Conservation (phyloP, 2,113 vertebrate species). For the Lota lota region DNA sequence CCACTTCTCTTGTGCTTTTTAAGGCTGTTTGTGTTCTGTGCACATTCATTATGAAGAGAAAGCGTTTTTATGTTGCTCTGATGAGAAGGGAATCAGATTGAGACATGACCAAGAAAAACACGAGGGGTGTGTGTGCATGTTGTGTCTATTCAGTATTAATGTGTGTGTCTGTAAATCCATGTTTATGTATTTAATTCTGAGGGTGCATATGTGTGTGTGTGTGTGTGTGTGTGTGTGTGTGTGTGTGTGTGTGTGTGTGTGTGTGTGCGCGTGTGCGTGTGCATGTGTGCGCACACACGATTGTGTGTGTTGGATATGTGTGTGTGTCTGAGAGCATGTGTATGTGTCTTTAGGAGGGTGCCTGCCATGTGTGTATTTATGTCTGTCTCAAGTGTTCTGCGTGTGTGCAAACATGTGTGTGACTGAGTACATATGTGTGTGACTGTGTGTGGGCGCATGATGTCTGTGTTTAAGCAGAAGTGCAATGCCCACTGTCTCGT, state of each 20-base stretch:
- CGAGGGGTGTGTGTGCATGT: constrained; percentile 23
- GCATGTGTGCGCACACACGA: constrained; percentile 14
- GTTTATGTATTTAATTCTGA: background rate
- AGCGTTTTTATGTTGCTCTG: constrained; percentile 41
- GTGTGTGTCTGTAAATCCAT: background rate
- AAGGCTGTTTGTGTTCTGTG: constrained; percentile 29
- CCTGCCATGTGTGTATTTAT: background rate
- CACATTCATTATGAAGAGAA: constrained; percentile 49
- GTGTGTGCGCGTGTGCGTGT: constrained; percentile 4
- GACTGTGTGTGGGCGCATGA: constrained; percentile 9
- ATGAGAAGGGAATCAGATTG: constrained; percentile 25
- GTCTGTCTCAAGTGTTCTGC: no score
- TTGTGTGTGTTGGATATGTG: background rate
- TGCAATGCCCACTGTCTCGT: constrained; percentile 43
- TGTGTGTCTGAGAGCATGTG: constrained; percentile 1
- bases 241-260: background rate
- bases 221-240: background rate
- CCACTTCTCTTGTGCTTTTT: constrained; percentile 21
- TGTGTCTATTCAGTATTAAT: no score
- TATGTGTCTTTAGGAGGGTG: no score
- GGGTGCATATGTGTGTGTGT: constrained; percentile 7
- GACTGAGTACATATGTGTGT: background rate
- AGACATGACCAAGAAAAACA: constrained; percentile 50
- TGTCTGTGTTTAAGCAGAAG: background rate
- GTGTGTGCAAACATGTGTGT: no score